Evolutionary conservation across 2,888 invertebrate genomes (phyloP).

Genomic region (Andrena bicolor): DNA sequence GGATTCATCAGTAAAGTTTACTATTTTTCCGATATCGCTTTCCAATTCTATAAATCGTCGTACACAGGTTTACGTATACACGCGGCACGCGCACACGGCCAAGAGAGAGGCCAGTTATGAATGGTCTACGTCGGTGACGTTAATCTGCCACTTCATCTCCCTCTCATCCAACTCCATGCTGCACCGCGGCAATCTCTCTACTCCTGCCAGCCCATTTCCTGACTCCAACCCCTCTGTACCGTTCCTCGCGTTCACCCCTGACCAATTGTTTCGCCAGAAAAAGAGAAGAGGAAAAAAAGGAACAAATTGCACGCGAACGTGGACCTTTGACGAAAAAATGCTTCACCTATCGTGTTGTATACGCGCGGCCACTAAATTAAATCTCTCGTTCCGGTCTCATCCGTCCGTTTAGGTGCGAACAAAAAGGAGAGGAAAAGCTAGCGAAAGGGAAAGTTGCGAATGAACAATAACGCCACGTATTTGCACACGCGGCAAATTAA

Average conservation of each 20-base stretch:
- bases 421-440: slow-evolving; percentile 43
- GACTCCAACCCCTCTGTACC: slow-evolving; percentile 18
- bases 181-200: slow-evolving; percentile 65
- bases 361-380: slow-evolving; percentile 69
- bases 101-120: slow-evolving; percentile 72
- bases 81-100: slow-evolving; percentile 44
- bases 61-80: slow-evolving; percentile 55
- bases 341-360: slow-evolving; percentile 63
- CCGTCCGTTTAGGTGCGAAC: slow-evolving; percentile 56
- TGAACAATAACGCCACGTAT: slow-evolving; percentile 37
- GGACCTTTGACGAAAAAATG: slow-evolving; percentile 69
- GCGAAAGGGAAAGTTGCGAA: slow-evolving; percentile 45
- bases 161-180: slow-evolving; percentile 70
- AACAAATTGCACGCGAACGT: slow-evolving; percentile 29
- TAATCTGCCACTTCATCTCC: slow-evolving; percentile 77
- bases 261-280: slow-evolving; percentile 74
- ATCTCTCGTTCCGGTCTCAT: slow-evolving; percentile 69
- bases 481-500: slow-evolving; percentile 42
- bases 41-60: slow-evolving; percentile 75
- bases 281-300: slow-evolving; percentile 40
- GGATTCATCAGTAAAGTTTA: slow-evolving; percentile 77
- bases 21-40: slow-evolving; percentile 76
- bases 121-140: slow-evolving; percentile 77
- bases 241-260: slow-evolving; percentile 42
- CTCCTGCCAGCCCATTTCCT: slow-evolving; percentile 43